Percentiles rank a stretch among this genome's conserved stretches.
Conservation (phyloP, 2,888 invertebrate genomes). For the Lottia gigantea region DNA sequence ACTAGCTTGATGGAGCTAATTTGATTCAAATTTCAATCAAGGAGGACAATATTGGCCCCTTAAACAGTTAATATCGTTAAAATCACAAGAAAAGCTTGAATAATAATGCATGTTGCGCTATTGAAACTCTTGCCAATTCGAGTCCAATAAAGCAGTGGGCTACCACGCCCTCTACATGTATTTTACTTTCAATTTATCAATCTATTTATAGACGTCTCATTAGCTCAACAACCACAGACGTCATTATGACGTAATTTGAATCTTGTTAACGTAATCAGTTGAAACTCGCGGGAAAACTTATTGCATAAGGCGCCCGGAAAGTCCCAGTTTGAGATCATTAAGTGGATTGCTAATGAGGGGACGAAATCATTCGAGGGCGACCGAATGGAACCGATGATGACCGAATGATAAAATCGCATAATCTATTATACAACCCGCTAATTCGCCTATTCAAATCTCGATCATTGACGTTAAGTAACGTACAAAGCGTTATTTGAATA, state of each 20-base stretch:
- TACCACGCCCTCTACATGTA: no score
- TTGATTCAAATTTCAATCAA: no score
- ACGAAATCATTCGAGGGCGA: background rate
- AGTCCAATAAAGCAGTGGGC: no score
- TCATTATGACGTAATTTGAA: background rate
- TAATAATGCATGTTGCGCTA: no score
- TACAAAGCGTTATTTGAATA: conserved; percentile 6
- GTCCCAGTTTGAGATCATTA: background rate
- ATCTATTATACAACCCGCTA: conserved; percentile 3
- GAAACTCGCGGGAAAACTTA: background rate
- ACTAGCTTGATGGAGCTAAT: no score
- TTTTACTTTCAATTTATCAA: conserved; percentile 8
- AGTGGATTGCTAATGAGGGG: conserved; percentile 2
- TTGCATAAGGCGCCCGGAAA: background rate
- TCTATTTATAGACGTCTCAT: background rate
- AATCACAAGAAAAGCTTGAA: no score
- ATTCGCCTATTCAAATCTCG: conserved; percentile 4
- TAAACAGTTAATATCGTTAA: no score
- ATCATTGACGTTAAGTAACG: conserved; percentile 4
- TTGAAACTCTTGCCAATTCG: no score
- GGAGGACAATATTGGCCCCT: no score
- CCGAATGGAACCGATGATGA: conserved; percentile 2
- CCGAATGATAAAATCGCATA: background rate
- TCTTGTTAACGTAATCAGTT: background rate
- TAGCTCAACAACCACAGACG: background rate